phyloP scores from a whole-genome alignment of 2,113 vertebrate species.

The Axis porcinus region DNA sequence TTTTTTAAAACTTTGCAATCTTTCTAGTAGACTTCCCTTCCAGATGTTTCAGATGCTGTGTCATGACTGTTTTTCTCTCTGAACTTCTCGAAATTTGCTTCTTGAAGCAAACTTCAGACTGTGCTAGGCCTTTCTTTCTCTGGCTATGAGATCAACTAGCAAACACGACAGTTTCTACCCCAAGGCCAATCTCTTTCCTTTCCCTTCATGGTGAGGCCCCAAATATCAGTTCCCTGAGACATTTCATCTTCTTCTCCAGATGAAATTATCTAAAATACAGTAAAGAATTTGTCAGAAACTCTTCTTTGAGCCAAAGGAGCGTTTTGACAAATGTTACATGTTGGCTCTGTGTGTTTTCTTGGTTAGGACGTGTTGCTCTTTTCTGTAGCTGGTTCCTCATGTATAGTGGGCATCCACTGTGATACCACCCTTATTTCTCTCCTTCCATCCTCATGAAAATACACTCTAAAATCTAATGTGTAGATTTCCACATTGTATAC shows the following conservation, averaged over 20 bases:
- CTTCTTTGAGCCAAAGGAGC: background rate
- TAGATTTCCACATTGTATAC: background rate
- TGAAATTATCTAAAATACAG: background rate
- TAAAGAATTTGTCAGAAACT: background rate
- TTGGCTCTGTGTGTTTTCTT: background rate
- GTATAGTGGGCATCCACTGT: rapidly evolving
- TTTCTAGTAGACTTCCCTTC: conserved; percentile 37
- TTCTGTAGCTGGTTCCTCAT: background rate
- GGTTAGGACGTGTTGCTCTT: background rate
- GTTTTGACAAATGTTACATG: background rate
- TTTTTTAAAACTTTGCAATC: background rate
- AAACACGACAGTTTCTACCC: background rate
- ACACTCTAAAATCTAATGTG: background rate
- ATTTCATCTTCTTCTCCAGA: background rate
- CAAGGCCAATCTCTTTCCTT: background rate
- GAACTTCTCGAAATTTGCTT: conserved; percentile 46
- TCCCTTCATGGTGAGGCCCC: background rate
- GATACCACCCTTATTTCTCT: background rate
- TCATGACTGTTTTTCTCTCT: background rate
- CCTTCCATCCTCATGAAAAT: background rate
- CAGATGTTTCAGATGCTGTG: conserved; percentile 42
- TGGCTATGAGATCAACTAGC: background rate
- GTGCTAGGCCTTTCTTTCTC: background rate
- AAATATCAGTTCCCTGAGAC: background rate
- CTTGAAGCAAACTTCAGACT: background rate